Base-by-base conservation (phyloP, 2,113 vertebrate genomes). In the Solenodon paradoxus region DNA sequence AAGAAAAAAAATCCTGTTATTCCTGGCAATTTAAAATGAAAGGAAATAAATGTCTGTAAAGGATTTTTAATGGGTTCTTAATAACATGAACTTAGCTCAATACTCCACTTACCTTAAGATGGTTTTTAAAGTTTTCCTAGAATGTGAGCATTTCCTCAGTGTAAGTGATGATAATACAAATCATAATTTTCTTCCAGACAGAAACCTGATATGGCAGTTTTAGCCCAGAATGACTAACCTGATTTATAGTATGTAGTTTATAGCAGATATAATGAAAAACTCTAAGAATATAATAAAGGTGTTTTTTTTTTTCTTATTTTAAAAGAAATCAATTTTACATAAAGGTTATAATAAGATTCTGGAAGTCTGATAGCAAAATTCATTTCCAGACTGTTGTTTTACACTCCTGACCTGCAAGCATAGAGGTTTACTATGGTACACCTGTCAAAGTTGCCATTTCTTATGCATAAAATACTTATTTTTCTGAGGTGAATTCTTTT, bases 261-360 rank as follows among this genome's bases (percentile, higher is more conserved):
- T 75, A 95, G 69, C 66, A 57, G 15, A 81, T 90, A 95, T 71
- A 92, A 42, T 88, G 94, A 97, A 72, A 97, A 95, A 87, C 30
- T 80, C 42, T 55, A 77, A 63, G 9, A 7, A 68, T 90, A 72
- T 1, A 74, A 80, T 64, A 51, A 85, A 95, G 28, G 7, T 3
- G 1, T 2, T 86, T 96, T 97, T 89, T 88, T 30, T 74, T 30
- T 95, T 89, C n/a, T 88, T 57, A 87, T 88, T 96, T n/a, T n/a
- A 20, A 47, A 95, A 96, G 96, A 97, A 95, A 96, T 94, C 69
- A 84, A 72, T 84, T 96, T 90, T 66, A 89, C 4, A n/a, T 49
- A 92, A 92, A 95, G 83, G 7, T 80, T 95, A 77, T 96, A 92
- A 96, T 77, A 97, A 94, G 69, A 40, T 49, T 90, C 40, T 90